Base-by-base conservation (phyloP, 1,140 invertebrate species). In the Drosophila punjabiensis region DNA sequence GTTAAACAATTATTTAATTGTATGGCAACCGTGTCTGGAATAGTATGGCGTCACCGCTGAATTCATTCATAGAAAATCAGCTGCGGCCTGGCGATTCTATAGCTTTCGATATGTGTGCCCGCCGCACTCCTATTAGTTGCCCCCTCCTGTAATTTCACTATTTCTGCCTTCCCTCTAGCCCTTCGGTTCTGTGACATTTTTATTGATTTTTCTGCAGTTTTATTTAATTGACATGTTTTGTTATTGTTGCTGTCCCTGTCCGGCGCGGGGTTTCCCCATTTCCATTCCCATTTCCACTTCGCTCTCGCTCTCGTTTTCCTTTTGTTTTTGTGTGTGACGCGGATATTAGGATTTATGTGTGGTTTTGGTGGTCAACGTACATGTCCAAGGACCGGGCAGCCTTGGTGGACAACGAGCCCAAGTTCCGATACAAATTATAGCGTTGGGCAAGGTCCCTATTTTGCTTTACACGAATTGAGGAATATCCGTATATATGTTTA, bases 181-280 rank as follows among this genome's bases (percentile, higher is more conserved):
- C n/a, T 28, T 62, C 55, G 60, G 37, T 66, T 59, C 45, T 58
- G 79, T 79, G 68, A 68, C 60, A 77, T 58, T 82, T 84, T 76
- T 91, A 91, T 91, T 84, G 88, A 91, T 91, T 91, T 91, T 91
- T 79, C 77, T 81, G 83, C 80, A 87, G 81, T 91, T 91, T 90
- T 84, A 88, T 81, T 91, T 91, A 91, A 91, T 91, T 91, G 86
- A 86, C 79, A 91, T 86, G 86, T 90, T 90, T 86, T 90, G 87
- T 90, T 91, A 86, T 86, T 90, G 79, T 86, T 90, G 79, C 79
- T 78, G 28, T 90, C 87, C 58, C 69, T 66, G 71, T 90, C 62
- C 67, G 43, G 32, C 50, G 14, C 39, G 48, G 61, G 68, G 47
- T 30, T 28, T 58, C 35, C 55, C n/a, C n/a, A n/a, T n/a, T n/a